phyloP scores from a whole-genome alignment of 1,140 invertebrate species.

The Pachypeltis micranthus region DNA sequence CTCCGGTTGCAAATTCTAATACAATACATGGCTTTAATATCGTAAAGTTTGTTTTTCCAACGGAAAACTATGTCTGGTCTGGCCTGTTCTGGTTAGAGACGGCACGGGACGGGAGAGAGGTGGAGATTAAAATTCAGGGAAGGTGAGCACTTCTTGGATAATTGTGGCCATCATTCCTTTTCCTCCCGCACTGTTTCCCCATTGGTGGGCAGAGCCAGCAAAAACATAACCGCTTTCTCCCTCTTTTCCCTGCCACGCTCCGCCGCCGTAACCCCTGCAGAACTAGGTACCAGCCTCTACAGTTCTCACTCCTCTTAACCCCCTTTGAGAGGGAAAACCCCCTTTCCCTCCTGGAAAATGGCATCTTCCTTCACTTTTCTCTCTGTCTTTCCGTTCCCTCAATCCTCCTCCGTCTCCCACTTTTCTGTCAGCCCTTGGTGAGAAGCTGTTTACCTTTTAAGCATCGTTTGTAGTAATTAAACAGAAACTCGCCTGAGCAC shows the following conservation, averaged over 20 bases:
- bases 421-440: no score
- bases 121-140: conserved; percentile 20
- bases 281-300: not conserved
- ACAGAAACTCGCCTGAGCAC: not conserved
- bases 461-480: not conserved
- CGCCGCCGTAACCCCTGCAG: not conserved
- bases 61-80: conserved; percentile 7
- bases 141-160: conserved; percentile 17
- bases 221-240: conserved; percentile 6
- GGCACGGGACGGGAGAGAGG: not conserved
- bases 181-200: not conserved
- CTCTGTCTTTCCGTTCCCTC: not conserved
- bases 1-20: conserved; percentile 19
- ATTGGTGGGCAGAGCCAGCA: not conserved
- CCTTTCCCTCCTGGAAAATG: conserved; percentile 2
- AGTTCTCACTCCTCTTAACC: not conserved
- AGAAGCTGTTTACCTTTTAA: not conserved
- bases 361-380: conserved; percentile 7
- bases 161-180: conserved; percentile 19
- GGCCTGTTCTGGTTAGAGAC: no score
- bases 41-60: conserved; percentile 22
- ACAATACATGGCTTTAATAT: conserved; percentile 22
- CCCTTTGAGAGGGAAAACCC: not conserved
- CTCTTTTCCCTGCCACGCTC: not conserved
- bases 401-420: not conserved